Conservation (phyloP, 2,113 vertebrate genomes). For the Gopherus evgoodei region DNA sequence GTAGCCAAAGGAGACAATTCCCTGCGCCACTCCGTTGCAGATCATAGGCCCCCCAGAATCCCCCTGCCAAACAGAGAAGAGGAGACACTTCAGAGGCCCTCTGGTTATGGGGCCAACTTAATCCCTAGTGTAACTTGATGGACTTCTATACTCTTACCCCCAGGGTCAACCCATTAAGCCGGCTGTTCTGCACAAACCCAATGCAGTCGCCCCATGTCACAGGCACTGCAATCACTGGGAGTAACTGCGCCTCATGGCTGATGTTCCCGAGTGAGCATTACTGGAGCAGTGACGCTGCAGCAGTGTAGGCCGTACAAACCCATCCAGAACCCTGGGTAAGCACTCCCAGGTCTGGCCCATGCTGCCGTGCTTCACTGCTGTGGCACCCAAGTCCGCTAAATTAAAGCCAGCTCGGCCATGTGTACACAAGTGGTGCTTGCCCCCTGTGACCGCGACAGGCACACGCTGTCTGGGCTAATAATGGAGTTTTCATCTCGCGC, state of each 20-base stretch:
- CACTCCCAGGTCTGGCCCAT: neutral
- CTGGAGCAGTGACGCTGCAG: neutral
- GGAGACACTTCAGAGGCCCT: neutral
- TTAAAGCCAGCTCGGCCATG: neutral
- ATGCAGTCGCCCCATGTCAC: fast-evolving
- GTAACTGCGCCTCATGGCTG: no score
- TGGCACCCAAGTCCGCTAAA: neutral
- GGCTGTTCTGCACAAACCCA: neutral
- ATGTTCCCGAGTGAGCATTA: neutral
- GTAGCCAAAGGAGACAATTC: constrained; percentile 83
- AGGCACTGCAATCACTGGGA: neutral
- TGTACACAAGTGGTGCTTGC: no score
- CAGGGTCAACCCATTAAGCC: fast-evolving
- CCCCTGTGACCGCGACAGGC: neutral
- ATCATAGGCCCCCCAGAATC: constrained; percentile 91
- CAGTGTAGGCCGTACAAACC: neutral
- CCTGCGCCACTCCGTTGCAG: constrained; percentile 79
- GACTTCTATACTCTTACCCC: neutral
- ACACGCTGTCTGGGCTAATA: neutral
- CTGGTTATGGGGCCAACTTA: neutral
- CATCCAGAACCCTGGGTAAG: neutral
- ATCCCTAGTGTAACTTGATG: neutral
- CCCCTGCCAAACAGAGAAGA: constrained; percentile 73
- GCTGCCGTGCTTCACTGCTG: no score
- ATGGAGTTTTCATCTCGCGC: neutral